Evolutionary conservation across 2,797 vertebrate species (phyloP), one percentile per base, ranked within the genome.

Genomic region (Eremophila alpestris): DNA sequence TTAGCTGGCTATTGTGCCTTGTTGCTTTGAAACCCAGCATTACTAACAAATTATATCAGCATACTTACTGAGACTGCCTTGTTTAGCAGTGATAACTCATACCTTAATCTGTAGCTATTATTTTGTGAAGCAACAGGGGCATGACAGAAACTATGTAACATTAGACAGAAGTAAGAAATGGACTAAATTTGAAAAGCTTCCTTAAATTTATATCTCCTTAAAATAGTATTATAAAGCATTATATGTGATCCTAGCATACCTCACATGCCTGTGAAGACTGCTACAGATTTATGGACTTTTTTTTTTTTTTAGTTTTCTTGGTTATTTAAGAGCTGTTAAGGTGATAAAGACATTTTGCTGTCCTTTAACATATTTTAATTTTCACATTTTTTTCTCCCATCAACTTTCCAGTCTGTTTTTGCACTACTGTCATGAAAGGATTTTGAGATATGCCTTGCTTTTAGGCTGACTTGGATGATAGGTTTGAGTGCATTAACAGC

Each of bases 61-160:
- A 23, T 30, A 41, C 11, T 69, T 73, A 36, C 7, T 40, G n/a
- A 64, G 27, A 21, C 12, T 36, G n/a, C 40, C 26, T 58, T 56
- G 29, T 79, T 68, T 58, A 84, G 7, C 16, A 55, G 29, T 16
- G 27, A 16, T 51, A 90, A 38, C 10, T 69, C 15, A 2, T 65
- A 23, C 17, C 20, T 36, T 70, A 36, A 60, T 27, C n/a, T 38
- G 4, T 32, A 29, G 34, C 29, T 67, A 2, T 60, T 38, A 41
- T 71, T 81, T 78, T 64, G n/a, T 48, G 65, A 67, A 65, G 29
- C 4, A 69, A 13, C 10, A 48, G 46, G 5, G 16, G 2, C 16
- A 12, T 55, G 13, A 29, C 30, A 63, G 30, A 58, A 74, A 21
- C 13, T n/a, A 16, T 0, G 1, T 75, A 48, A 24, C 2, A 8